Evolutionary conservation across 2,888 invertebrate genomes (phyloP).

Genomic region (Zygothrica quintamaculata): DNA sequence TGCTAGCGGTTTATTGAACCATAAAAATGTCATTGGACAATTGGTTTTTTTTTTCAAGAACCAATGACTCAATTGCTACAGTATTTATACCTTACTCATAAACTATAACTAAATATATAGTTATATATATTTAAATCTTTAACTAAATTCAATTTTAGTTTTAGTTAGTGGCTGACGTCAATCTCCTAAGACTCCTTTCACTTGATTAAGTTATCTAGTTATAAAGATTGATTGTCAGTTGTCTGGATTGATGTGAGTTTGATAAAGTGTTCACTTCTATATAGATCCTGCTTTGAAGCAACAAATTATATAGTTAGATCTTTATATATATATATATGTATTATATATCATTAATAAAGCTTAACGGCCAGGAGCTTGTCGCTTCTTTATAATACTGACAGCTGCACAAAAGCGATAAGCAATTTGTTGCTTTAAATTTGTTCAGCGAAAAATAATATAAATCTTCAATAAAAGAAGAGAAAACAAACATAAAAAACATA

Average conservation of each 20-base stretch:
- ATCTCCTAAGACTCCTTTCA: conserved; percentile 43
- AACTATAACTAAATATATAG: conserved; percentile 11
- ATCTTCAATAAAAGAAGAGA: too few relatives aligned
- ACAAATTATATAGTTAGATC: conserved; percentile 8
- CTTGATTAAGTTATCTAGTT: conserved; percentile 26
- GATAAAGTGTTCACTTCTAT: conserved; percentile 28
- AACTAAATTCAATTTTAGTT: conserved; percentile 35
- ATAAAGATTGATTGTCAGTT: conserved; percentile 35
- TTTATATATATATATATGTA: conserved; percentile 1
- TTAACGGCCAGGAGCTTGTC: conserved; percentile 37
- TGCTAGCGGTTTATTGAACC: conserved; percentile 44
- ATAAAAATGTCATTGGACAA: conserved; percentile 23
- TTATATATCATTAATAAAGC: conserved; percentile 54
- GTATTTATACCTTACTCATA: conserved; percentile 23
- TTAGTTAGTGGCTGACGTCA: conserved; percentile 34
- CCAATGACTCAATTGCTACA: conserved; percentile 29
- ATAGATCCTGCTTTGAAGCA: conserved; percentile 31
- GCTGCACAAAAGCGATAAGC: conserved; percentile 9
- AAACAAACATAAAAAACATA: conserved; percentile 20
- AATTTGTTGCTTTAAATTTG: conserved; percentile 17
- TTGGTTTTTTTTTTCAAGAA: conserved; percentile 35
- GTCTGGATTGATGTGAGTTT: background rate
- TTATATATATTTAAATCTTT: too few relatives aligned
- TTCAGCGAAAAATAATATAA: conserved; percentile 36
- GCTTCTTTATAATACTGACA: conserved; percentile 28